Percentiles rank a stretch among this genome's conserved stretches.
These are phyloP conservation scores for Gasterosteus aculeatus DNA, from an alignment of 2,113 vertebrate genomes.

Conservation along the genomic window DNA sequence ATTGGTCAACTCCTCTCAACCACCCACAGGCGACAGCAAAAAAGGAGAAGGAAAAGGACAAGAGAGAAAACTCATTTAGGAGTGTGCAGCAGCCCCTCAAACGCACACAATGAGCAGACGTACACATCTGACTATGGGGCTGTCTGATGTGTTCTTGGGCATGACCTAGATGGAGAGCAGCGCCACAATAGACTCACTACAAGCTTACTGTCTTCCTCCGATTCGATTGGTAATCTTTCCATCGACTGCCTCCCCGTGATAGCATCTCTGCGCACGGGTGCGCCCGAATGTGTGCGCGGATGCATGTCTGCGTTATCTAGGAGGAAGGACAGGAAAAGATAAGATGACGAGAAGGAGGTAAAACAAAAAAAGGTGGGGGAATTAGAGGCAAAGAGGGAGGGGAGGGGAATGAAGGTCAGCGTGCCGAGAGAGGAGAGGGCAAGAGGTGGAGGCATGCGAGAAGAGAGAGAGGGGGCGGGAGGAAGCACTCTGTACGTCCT, in stretches of 20 bases:
- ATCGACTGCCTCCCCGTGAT: conserved; percentile 66
- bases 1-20: conserved; percentile 47
- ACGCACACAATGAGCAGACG: conserved; percentile 45
- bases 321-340: conserved; percentile 66
- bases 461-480: conserved; percentile 11
- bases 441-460: conserved; percentile 52
- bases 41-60: too few species aligned
- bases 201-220: conserved; percentile 66
- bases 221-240: conserved; percentile 77
- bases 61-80: conserved; percentile 1
- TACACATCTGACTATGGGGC: conserved; percentile 37
- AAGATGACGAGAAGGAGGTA: conserved; percentile 48
- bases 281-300: conserved; percentile 22
- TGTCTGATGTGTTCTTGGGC: conserved; percentile 59
- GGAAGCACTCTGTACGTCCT: conserved; percentile 28
- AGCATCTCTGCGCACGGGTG: conserved; percentile 61
- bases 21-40: neutral
- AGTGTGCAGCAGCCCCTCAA: conserved; percentile 7
- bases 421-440: conserved; percentile 58
- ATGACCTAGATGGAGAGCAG: conserved; percentile 67
- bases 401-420: conserved; percentile 70
- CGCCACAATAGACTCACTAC: conserved; percentile 67
- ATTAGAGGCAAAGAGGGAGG: conserved; percentile 55
- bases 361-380: neutral
- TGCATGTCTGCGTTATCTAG: conserved; percentile 61